Evolutionary conservation across 2,113 vertebrate genomes (phyloP).

Genomic region (Columbina picui): DNA sequence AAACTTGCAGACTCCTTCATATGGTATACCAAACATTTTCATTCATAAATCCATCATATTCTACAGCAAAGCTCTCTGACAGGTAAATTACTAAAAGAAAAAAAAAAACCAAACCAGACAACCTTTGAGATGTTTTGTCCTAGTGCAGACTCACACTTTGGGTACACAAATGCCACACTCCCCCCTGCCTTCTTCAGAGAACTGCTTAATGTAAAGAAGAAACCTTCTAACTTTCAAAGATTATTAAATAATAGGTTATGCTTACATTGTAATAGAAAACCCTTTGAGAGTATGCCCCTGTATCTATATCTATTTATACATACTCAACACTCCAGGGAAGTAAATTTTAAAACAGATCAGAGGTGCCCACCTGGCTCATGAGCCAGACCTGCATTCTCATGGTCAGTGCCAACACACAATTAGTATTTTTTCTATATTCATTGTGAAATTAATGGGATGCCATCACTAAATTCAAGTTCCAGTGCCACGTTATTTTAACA

Average conservation of each 20-base stretch:
- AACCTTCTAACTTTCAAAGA: neutral
- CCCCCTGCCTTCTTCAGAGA: neutral
- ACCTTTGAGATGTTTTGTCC: neutral
- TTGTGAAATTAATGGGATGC: neutral
- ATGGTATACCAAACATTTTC: neutral
- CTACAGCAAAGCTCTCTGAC: neutral
- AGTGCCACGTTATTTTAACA: neutral
- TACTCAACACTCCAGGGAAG: neutral
- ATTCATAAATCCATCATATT: neutral
- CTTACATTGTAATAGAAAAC: neutral
- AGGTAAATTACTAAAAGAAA: neutral
- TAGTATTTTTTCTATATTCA: neutral
- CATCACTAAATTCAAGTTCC: neutral
- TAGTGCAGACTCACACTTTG: neutral
- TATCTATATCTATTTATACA: neutral
- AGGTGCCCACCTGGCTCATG: neutral
- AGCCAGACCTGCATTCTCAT: neutral
- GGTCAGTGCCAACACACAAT: neutral
- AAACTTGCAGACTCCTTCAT: neutral
- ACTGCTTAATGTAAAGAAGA: neutral
- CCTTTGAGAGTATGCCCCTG: neutral
- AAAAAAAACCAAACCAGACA: neutral
- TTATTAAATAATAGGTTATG: neutral
- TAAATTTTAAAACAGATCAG: neutral
- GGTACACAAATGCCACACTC: neutral